These are phyloP conservation scores for Sinotaia quadrata DNA, from an alignment of 2,888 invertebrate genomes.

Conservation along the genomic window DNA sequence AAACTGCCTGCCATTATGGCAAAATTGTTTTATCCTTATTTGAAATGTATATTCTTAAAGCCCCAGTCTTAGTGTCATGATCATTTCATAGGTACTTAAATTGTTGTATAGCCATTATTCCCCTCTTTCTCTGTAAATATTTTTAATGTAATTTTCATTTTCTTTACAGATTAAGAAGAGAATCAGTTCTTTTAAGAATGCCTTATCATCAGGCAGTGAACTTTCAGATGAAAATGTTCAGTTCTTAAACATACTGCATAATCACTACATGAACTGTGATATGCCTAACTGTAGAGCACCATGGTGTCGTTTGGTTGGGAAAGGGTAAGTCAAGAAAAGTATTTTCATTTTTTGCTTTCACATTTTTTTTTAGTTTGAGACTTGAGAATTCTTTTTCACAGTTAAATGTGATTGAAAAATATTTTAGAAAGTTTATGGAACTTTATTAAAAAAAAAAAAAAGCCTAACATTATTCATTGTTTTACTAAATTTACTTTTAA, in stretches of 20 bases:
- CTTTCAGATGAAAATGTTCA: not conserved
- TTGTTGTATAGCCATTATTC: too few relatives aligned
- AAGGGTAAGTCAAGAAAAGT: not conserved
- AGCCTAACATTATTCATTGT: too few relatives aligned
- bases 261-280: constrained; percentile 8
- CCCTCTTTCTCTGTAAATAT: too few relatives aligned
- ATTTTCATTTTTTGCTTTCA: not conserved
- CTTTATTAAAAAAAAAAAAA: too few relatives aligned
- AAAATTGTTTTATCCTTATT: too few relatives aligned
- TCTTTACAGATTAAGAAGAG: not conserved
- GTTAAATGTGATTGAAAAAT: too few relatives aligned
- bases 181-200: not conserved
- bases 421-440: too few relatives aligned
- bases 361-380: not conserved
- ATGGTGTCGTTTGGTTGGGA: constrained; percentile 15
- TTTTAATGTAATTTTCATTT: too few relatives aligned
- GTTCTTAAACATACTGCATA: constrained; percentile 8
- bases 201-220: not conserved
- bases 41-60: not conserved
- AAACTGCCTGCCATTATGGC: too few relatives aligned
- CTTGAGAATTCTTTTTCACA: too few relatives aligned
- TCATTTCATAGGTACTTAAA: too few relatives aligned
- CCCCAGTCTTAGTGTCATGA: not conserved
- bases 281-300: constrained; percentile 12
- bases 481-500: too few relatives aligned